Percentiles rank a stretch among this genome's conserved stretches.
phyloP scores from a whole-genome alignment of 2,888 invertebrate genomes.

The Acrobasis consociella region DNA sequence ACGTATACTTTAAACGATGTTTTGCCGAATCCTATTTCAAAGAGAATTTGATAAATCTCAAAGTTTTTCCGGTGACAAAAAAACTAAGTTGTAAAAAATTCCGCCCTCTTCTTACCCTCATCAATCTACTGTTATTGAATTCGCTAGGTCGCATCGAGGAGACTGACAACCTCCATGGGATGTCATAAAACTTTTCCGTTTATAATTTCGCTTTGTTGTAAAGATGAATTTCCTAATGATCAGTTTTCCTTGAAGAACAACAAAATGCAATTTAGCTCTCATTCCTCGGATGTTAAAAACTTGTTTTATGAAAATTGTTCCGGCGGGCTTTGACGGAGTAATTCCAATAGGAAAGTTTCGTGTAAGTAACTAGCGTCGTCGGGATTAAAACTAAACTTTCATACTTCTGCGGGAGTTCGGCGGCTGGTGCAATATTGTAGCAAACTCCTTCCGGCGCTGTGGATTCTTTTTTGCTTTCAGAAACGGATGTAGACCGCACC shows the following conservation, averaged over 20 bases:
- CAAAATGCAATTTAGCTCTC: slow-evolving; percentile 11
- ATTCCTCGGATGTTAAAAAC: slow-evolving; percentile 14
- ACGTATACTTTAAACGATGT: slow-evolving; percentile 47
- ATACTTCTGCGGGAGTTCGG: slow-evolving; percentile 31
- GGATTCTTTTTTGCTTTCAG: slow-evolving; percentile 50
- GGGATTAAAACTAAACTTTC: slow-evolving; percentile 28
- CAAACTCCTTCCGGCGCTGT: slow-evolving; percentile 48
- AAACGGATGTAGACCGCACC: slow-evolving; percentile 73
- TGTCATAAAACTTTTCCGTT: slow-evolving; percentile 37
- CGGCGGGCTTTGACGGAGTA: slow-evolving; percentile 17
- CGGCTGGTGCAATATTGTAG: slow-evolving; percentile 45
- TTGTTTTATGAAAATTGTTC: slow-evolving; percentile 19
- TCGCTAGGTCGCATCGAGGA: slow-evolving; percentile 34
- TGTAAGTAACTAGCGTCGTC: slow-evolving; percentile 19
- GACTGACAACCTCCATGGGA: slow-evolving; percentile 27
- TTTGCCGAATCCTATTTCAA: slow-evolving; percentile 49
- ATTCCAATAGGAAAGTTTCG: slow-evolving; percentile 21
- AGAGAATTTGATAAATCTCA: slow-evolving; percentile 61
- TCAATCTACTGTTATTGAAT: slow-evolving; percentile 61
- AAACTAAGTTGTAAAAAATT: slow-evolving; percentile 49
- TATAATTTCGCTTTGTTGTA: slow-evolving; percentile 33
- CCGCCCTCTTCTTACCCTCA: slow-evolving; percentile 51
- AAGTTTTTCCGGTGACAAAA: slow-evolving; percentile 52
- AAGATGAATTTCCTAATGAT: slow-evolving; percentile 12
- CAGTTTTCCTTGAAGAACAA: slow-evolving; percentile 6